Evolutionary conservation across 2,797 vertebrate genomes (phyloP), one percentile per base, ranked within the genome.

Genomic region (Anguilla marmorata): DNA sequence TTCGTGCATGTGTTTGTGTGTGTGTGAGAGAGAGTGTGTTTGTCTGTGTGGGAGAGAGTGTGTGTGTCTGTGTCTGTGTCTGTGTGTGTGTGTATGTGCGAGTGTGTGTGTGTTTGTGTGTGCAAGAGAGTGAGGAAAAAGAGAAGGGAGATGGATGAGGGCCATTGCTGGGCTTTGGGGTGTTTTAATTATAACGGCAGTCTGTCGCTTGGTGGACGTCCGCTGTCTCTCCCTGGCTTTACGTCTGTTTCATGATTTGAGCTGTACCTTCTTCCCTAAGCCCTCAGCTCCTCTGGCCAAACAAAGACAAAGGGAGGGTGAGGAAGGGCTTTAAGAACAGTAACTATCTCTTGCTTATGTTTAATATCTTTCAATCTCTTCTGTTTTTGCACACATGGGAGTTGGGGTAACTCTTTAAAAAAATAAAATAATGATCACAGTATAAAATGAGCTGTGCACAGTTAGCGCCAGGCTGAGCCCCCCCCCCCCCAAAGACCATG

Each of bases 111-210:
- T 84, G 72, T 5, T 8, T 50, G 69, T 33, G 69, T 54, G 90
- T 91, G 90, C 91, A 92, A 87, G 87, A 91, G 83, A 91, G 87
- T 24, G 48, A 66, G 37, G 93, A 91, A 92, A 94, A 94, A 91
- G 92, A 93, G 91, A 79, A 90, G 90, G 91, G 93, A 94, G 95
- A 95, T 95, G 93, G 94, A 95, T 96, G 95, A 95, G 95, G 94
- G 94, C 93, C 93, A 93, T 95, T 93, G 88, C 52, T 93, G 93
- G 93, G 95, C 94, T 95, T 93, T 95, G 72, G 95, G 94, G 95
- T 96, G 96, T 96, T 96, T 96, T 96, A 96, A 96, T 97, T 96
- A 96, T 96, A 87, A 92, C 92, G 91, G 92, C 92, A 93, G 93
- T 94, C 93, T 93, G 95, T 95, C 94, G 91, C 93, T 93, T 93